These are phyloP conservation scores for Alviniconcha marisindica DNA, from an alignment of 1,140 invertebrate species.

Conservation along the genomic window DNA sequence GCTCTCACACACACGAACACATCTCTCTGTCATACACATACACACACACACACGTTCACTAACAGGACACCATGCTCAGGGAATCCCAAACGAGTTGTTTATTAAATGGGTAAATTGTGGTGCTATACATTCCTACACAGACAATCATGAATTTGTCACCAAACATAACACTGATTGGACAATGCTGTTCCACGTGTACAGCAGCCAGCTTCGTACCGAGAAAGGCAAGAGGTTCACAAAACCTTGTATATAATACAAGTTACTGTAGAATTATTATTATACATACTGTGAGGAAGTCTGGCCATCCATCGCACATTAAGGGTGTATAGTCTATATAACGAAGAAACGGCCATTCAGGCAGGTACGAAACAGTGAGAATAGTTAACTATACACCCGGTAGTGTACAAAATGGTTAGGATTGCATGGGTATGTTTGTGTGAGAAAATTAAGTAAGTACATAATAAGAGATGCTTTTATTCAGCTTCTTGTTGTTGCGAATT, in stretches of 20 bases:
- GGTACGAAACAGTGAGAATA: constrained; percentile 6
- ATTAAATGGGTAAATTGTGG: constrained; percentile 40
- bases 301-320: not conserved
- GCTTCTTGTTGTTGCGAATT: not conserved
- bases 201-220: constrained; percentile 18
- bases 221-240: constrained; percentile 32
- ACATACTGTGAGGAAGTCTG: constrained; percentile 16
- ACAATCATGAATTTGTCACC: constrained; percentile 36
- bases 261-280: not conserved
- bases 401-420: constrained; percentile 20
- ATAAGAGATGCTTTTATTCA: not conserved
- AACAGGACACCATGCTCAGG: too few relatives aligned
- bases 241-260: constrained; percentile 23
- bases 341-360: not conserved
- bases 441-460: constrained; percentile 23
- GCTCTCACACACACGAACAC: too few relatives aligned
- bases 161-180: constrained; percentile 40
- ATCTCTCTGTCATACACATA: not conserved
- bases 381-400: not conserved
- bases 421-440: constrained; percentile 16
- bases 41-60: constrained; percentile 2
- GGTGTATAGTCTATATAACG: constrained; percentile 8
- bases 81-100: constrained; percentile 45
- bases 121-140: constrained; percentile 46
- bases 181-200: constrained; percentile 17